A percentile compares a stretch with the other conserved stretches of the same genome.
Conservation (phyloP, 2,113 vertebrate genomes). For the Myiagra hebetior region DNA sequence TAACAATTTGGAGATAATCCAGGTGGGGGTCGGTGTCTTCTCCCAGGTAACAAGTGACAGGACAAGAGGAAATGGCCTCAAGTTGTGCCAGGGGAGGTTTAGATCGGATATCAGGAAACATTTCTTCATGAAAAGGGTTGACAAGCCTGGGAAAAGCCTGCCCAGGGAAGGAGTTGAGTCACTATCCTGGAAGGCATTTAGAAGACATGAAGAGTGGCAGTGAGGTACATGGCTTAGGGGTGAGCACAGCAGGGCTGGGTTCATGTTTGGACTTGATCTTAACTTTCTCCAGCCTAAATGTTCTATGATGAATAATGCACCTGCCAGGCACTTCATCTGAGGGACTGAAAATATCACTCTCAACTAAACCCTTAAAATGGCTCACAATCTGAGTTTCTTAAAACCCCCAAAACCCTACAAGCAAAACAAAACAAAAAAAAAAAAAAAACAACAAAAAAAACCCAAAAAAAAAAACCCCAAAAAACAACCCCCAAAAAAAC, state of each 20-base stretch:
- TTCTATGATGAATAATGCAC: not conserved
- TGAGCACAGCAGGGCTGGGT: not conserved
- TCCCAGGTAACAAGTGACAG: not conserved
- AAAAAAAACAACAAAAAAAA: too few species aligned
- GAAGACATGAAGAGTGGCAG: not conserved
- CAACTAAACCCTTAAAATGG: not conserved
- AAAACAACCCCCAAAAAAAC: too few species aligned
- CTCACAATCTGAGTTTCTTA: not conserved
- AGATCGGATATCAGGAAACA: not conserved
- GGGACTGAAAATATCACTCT: not conserved
- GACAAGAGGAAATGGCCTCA: accelerated
- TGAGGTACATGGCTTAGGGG: not conserved
- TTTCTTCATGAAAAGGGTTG: not conserved
- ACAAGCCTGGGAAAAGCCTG: not conserved
- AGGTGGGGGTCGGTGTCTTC: accelerated
- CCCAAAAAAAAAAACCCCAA: too few species aligned
- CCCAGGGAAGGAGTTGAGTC: not conserved
- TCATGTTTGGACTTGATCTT: not conserved
- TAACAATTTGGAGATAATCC: not conserved
- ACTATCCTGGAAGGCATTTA: not conserved
- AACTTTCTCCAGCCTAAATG: not conserved
- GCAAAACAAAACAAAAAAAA: not conserved
- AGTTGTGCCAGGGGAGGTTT: not conserved
- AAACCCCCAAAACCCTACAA: not conserved
- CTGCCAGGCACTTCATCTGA: not conserved